Conservation (phyloP, 2,113 vertebrate species). For the Hylia prasina region DNA sequence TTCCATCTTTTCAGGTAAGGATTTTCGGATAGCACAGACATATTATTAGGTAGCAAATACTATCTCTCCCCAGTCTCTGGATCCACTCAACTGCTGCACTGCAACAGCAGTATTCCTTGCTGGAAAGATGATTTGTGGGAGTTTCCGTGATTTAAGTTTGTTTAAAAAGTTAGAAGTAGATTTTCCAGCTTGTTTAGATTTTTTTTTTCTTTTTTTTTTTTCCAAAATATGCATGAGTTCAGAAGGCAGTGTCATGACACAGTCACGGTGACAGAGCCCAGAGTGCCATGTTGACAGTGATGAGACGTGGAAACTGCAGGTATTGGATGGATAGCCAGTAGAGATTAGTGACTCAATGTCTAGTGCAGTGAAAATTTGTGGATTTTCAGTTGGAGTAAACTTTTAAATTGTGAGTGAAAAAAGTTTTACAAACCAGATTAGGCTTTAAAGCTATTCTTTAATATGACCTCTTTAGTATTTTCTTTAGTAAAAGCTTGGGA, state of each 20-base stretch:
- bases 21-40: not conserved
- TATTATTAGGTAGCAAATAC: not conserved
- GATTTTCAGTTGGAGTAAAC: not conserved
- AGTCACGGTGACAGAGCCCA: rapidly evolving
- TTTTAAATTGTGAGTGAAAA: not conserved
- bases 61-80: not conserved
- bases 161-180: not conserved
- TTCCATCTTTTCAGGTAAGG: not conserved
- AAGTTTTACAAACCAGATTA: not conserved
- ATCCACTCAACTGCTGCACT: not conserved
- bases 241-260: not conserved
- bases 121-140: not conserved
- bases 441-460: not conserved
- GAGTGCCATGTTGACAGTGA: not conserved
- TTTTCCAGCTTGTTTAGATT: not conserved
- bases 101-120: not conserved
- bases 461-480: not conserved
- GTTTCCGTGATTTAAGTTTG: not conserved
- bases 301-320: not conserved
- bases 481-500: not conserved
- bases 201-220: not conserved
- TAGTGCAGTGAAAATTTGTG: not conserved
- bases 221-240: not conserved
- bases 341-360: not conserved
- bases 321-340: not conserved